These are phyloP conservation scores for Cantharis lateralis DNA, from an alignment of 2,888 invertebrate genomes.

Conservation along the genomic window DNA sequence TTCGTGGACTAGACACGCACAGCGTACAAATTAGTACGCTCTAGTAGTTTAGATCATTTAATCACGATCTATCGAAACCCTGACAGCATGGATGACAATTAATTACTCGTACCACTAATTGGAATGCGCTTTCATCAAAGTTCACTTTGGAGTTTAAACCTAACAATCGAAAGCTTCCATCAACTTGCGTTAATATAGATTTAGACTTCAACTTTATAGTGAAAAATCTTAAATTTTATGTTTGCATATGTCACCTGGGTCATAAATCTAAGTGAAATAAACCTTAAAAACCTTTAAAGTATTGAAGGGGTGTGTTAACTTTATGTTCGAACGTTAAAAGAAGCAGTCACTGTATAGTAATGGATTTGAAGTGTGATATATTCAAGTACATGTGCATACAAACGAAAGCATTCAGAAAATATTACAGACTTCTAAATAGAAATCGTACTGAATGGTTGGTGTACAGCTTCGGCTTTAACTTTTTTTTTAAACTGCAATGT, in stretches of 20 bases:
- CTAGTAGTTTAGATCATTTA: constrained; percentile 26
- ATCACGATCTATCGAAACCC: constrained; percentile 21
- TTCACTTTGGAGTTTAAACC: constrained; percentile 5
- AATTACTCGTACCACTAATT: constrained; percentile 23
- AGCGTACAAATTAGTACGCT: constrained; percentile 19
- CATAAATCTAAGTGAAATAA: constrained; percentile 11
- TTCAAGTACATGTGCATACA: constrained; percentile 26
- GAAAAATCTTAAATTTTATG: constrained; percentile 1
- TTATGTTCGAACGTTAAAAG: constrained; percentile 13
- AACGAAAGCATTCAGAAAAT: constrained; percentile 15
- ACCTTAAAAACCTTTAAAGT: constrained; percentile 8
- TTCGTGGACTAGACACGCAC: not conserved
- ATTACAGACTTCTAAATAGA: constrained; percentile 18
- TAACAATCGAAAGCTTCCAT: not conserved
- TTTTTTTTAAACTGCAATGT: not conserved
- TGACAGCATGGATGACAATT: constrained; percentile 25
- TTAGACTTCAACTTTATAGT: not conserved
- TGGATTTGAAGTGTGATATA: constrained; percentile 23
- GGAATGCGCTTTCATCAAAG: constrained; percentile 16
- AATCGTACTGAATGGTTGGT: constrained; percentile 14
- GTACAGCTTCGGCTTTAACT: not conserved
- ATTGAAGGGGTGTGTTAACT: constrained; percentile 16
- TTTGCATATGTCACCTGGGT: not conserved
- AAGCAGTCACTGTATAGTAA: constrained; percentile 17
- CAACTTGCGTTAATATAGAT: not conserved